Conservation (phyloP, 2,888 invertebrate species). For the Hirtodrosophila alboralis region DNA sequence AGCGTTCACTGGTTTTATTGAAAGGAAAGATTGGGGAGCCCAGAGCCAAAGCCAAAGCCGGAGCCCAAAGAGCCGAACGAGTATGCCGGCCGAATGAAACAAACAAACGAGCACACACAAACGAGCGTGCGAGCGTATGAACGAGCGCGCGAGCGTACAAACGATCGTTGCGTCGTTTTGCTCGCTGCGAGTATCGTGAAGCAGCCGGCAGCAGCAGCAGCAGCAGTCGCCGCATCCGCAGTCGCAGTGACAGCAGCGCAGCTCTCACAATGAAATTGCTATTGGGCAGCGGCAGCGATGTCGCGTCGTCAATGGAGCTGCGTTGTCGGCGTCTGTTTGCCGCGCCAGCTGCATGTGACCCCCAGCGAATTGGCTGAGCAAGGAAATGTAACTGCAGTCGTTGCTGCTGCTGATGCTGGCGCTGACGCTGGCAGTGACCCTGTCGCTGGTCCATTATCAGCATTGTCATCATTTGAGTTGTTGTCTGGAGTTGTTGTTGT, state of each 20-base stretch:
- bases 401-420: constrained; percentile 11
- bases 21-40: constrained; percentile 73
- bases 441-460: constrained; percentile 50
- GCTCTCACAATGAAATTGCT: constrained; percentile 40
- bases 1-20: constrained; percentile 79
- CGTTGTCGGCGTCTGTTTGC: constrained; percentile 44
- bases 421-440: constrained; percentile 36
- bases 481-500: constrained; percentile 34
- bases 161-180: constrained; percentile 12
- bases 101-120: too few species aligned
- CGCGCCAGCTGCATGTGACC: constrained; percentile 60
- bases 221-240: constrained; percentile 3
- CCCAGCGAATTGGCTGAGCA: constrained; percentile 56
- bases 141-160: constrained; percentile 14
- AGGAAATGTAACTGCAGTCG: constrained; percentile 52
- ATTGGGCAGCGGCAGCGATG: constrained; percentile 15
- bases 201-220: constrained; percentile 22
- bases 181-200: constrained; percentile 9
- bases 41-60: constrained; percentile 12
- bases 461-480: constrained; percentile 43
- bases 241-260: constrained; percentile 25
- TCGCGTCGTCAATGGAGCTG: constrained; percentile 2
- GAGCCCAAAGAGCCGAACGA: constrained; percentile 44
- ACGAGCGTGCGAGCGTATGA: constrained; percentile 18
- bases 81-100: constrained; percentile 32